phyloP scores from a whole-genome alignment of 2,888 invertebrate genomes.

The Cecidostiba fungosa region DNA sequence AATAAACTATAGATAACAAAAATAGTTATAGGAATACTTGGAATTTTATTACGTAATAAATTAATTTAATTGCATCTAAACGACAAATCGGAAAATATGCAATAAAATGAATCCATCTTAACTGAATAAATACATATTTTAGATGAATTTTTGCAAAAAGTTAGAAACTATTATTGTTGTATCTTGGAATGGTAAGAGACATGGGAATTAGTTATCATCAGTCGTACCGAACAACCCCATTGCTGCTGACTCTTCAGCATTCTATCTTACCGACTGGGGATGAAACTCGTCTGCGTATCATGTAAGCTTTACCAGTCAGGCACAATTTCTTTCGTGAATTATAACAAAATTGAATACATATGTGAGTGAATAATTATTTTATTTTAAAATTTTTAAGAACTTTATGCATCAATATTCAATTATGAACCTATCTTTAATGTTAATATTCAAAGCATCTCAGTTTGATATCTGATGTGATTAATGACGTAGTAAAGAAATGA shows the following conservation, averaged over 20 bases:
- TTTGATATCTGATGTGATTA: slow-evolving; percentile 49
- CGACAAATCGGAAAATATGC: too few species aligned
- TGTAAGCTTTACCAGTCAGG: not conserved
- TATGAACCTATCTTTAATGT: not conserved
- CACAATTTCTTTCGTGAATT: not conserved
- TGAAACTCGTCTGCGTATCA: not conserved
- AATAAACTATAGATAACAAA: too few species aligned
- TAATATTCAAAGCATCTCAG: not conserved
- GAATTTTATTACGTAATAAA: too few species aligned
- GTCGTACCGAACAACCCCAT: not conserved
- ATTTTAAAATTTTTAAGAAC: not conserved
- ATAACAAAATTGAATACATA: too few species aligned
- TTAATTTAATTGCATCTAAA: too few species aligned
- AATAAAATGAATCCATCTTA: too few species aligned
- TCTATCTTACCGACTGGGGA: not conserved
- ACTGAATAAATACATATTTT: too few species aligned
- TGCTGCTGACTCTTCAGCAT: not conserved
- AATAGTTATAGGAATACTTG: too few species aligned
- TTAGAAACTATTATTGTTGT: not conserved
- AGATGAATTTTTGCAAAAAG: not conserved
- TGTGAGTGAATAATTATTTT: not conserved
- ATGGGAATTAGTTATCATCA: not conserved
- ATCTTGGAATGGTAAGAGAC: not conserved
- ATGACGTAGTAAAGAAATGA: slow-evolving; percentile 72
- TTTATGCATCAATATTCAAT: too few species aligned